These are phyloP conservation scores for Theocolax elegans DNA, from an alignment of 1,140 invertebrate genomes.

Conservation along the genomic window DNA sequence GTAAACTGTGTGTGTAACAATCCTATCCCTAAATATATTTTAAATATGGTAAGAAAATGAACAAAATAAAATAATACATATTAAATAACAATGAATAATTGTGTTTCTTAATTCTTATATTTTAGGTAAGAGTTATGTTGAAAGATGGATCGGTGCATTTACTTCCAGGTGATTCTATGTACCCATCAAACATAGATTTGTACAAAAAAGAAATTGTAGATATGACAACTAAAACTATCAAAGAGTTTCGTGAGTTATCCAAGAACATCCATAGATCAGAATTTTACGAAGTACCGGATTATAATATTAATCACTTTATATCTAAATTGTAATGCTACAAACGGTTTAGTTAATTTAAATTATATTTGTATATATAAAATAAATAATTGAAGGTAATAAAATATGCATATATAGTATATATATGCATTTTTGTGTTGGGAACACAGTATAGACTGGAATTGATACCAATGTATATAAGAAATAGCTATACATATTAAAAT, in stretches of 20 bases:
- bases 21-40: no score
- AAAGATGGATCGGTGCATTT: constrained; percentile 50
- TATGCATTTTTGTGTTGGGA: no score
- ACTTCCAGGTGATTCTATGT: constrained; percentile 59
- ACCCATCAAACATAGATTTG: constrained; percentile 54
- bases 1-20: no score
- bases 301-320: constrained; percentile 26
- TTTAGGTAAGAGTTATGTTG: constrained; percentile 48
- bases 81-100: no score
- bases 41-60: no score
- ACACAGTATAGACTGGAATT: no score
- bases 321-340: neutral
- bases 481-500: no score
- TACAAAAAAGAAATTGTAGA: constrained; percentile 46
- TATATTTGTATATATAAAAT: neutral
- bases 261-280: constrained; percentile 52
- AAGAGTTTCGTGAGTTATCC: constrained; percentile 49
- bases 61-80: no score
- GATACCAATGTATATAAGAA: no score
- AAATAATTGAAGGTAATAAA: neutral
- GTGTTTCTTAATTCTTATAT: no score
- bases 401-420: neutral
- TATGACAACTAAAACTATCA: constrained; percentile 49
- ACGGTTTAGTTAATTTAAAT: neutral
- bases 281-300: constrained; percentile 36